Conservation (phyloP, 2,797 vertebrate species). For the Silurus lanzhouensis region DNA sequence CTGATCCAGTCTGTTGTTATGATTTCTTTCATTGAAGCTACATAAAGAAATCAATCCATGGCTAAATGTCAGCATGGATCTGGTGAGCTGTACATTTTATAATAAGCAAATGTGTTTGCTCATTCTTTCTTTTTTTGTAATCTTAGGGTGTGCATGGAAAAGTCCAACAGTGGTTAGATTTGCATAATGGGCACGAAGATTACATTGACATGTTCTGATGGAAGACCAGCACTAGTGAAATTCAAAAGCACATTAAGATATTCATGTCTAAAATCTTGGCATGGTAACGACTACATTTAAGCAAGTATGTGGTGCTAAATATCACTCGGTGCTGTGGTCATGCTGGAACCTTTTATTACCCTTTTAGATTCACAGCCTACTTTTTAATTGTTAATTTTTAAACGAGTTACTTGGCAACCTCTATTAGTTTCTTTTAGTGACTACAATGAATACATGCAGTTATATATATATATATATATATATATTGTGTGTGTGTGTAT, state of each 20-base stretch:
- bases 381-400: not conserved
- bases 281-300: not conserved
- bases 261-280: not conserved
- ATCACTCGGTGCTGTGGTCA: not conserved
- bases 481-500: too few relatives aligned
- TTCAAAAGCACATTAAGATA: not conserved
- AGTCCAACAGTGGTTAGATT: not conserved
- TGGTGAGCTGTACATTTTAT: conserved; percentile 11
- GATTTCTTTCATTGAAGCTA: not conserved
- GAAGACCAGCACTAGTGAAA: not conserved
- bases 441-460: not conserved
- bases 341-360: not conserved
- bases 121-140: not conserved
- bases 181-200: conserved; percentile 1
- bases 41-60: not conserved
- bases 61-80: not conserved
- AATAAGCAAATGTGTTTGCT: not conserved
- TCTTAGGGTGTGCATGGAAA: not conserved
- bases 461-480: too few relatives aligned
- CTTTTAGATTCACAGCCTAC: not conserved
- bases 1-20: not conserved
- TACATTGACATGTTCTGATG: not conserved
- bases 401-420: not conserved
- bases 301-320: conserved; percentile 4
- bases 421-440: not conserved